Percentiles rank a stretch among this genome's conserved stretches.
Conservation (phyloP, 2,113 vertebrate species). For the Myotis lucifugus region DNA sequence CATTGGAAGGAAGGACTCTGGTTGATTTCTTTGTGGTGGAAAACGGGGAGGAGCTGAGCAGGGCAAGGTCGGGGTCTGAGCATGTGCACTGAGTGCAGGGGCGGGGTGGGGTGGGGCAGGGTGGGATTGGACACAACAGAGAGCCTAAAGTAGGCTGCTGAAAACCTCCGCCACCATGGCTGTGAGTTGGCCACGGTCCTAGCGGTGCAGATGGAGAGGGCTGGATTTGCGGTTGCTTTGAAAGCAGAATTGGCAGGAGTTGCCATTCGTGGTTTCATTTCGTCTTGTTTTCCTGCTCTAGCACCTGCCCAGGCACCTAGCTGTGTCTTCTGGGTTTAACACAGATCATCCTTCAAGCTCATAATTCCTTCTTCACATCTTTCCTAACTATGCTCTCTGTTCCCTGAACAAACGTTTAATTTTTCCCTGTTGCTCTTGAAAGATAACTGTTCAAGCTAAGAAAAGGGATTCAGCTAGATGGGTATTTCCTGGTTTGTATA, state of each 20-base stretch:
- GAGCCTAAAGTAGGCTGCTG: background rate
- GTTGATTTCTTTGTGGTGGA: background rate
- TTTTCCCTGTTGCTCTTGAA: background rate
- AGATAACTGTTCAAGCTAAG: background rate
- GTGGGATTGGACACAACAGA: background rate
- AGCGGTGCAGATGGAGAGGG: rapidly evolving
- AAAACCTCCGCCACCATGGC: rapidly evolving
- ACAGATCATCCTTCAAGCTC: background rate
- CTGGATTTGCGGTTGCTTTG: too few species aligned
- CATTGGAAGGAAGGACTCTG: background rate
- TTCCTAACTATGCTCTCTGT: background rate
- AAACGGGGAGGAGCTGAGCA: rapidly evolving
- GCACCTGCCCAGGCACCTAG: background rate
- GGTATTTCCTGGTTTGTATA: background rate
- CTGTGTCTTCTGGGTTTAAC: background rate
- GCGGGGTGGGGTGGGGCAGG: background rate
- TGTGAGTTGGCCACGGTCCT: too few species aligned
- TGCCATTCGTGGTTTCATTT: rapidly evolving
- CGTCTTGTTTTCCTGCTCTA: background rate
- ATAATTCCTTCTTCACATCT: too few species aligned
- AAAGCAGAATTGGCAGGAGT: background rate
- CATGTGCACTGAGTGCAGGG: background rate
- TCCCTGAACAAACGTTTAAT: background rate
- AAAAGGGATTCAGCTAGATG: background rate
- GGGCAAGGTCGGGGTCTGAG: rapidly evolving